phyloP scores from a whole-genome alignment of 2,888 invertebrate genomes.

The Habrosyne pyritoides region DNA sequence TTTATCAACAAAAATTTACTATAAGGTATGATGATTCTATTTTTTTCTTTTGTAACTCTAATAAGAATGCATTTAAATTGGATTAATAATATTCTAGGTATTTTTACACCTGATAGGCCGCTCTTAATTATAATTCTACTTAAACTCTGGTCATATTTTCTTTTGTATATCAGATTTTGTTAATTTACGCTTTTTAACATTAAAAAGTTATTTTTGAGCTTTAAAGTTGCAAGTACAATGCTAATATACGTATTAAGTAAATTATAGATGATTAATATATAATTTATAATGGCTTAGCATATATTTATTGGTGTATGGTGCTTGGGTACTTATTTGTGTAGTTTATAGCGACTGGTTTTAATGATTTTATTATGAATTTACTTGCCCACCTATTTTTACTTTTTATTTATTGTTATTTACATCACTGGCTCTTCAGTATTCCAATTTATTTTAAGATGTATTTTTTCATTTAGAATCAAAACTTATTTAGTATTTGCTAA shows the following conservation, averaged over 20 bases:
- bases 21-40: not conserved
- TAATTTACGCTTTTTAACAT: slow-evolving; percentile 43
- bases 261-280: slow-evolving; percentile 65
- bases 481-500: not conserved
- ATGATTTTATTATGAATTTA: slow-evolving; percentile 19
- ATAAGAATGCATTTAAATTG: not conserved
- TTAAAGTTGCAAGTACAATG: slow-evolving; percentile 78
- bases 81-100: not conserved
- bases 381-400: slow-evolving; percentile 11
- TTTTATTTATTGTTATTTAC: slow-evolving; percentile 4
- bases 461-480: not conserved
- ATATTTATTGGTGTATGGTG: slow-evolving; percentile 76
- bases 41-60: not conserved
- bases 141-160: slow-evolving; percentile 33
- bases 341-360: slow-evolving; percentile 54
- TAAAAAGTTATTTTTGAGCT: slow-evolving; percentile 68
- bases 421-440: not conserved
- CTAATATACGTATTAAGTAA: slow-evolving; percentile 45
- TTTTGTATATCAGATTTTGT: slow-evolving; percentile 36
- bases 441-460: not conserved
- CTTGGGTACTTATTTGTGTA: slow-evolving; percentile 73
- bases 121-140: not conserved
- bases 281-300: slow-evolving; percentile 61
- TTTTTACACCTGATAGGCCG: not conserved
- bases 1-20: too few relatives aligned